A percentile compares a stretch with the other conserved stretches of the same genome.
These are phyloP conservation scores for Megaleporinus macrocephalus DNA, from an alignment of 2,113 vertebrate genomes.

Conservation along the genomic window DNA sequence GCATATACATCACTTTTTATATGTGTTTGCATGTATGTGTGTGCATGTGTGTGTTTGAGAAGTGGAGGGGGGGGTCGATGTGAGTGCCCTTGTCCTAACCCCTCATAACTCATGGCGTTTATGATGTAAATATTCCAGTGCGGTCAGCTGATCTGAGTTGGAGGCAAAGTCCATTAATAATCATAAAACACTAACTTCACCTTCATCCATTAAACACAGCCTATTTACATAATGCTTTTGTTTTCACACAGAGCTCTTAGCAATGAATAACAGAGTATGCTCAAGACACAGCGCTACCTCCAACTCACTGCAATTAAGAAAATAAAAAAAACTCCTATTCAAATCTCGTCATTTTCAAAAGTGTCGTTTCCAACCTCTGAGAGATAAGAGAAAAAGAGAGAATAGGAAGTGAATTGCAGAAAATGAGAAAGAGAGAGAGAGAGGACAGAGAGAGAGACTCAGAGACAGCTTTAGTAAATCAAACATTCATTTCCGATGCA, in stretches of 20 bases:
- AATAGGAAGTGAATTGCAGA: too few species aligned
- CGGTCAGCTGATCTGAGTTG: constrained; percentile 71
- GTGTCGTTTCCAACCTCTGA: too few species aligned
- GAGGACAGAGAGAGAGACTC: too few species aligned
- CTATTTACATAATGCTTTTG: constrained; percentile 73
- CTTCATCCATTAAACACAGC: constrained; percentile 67
- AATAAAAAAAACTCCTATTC: too few species aligned
- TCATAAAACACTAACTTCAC: constrained; percentile 67
- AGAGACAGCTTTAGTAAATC: too few species aligned
- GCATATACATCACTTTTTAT: too few species aligned
- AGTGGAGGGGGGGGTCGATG: constrained; percentile 58
- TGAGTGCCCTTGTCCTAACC: constrained; percentile 60
- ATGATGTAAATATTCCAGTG: constrained; percentile 74
- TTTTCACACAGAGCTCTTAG: constrained; percentile 65
- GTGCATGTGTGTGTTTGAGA: neutral
- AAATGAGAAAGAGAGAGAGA: too few species aligned
- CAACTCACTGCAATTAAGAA: constrained; percentile 58
- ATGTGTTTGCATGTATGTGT: neutral
- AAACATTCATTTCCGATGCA: too few species aligned
- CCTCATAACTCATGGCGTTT: constrained; percentile 73
- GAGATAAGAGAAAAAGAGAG: too few species aligned
- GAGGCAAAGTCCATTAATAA: constrained; percentile 74
- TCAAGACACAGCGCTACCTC: constrained; percentile 64
- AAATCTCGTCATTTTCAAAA: too few species aligned
- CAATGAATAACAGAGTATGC: constrained; percentile 62